A percentile compares a stretch with the other conserved stretches of the same genome.
phyloP scores from a whole-genome alignment of 2,113 vertebrate species.

The Embiotoca jacksoni region DNA sequence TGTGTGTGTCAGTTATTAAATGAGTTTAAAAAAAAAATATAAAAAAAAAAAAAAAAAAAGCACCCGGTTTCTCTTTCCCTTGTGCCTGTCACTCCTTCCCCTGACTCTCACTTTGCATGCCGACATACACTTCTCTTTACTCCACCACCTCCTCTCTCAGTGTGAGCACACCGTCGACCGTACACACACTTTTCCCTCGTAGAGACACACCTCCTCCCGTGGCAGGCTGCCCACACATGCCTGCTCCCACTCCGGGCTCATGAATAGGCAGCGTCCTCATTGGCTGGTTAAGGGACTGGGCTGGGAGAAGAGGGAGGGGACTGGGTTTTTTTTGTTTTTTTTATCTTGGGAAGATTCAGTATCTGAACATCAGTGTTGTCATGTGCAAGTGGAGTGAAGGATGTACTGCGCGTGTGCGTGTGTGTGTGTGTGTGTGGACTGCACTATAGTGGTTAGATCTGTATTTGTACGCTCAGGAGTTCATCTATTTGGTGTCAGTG shows the following conservation, averaged over 20 bases:
- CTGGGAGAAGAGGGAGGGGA: constrained; percentile 82
- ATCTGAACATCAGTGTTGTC: constrained; percentile 75
- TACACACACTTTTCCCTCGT: constrained; percentile 76
- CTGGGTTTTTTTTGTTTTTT: constrained; percentile 1
- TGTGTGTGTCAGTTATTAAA: constrained; percentile 44
- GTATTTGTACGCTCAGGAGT: constrained; percentile 12
- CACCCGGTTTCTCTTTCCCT: constrained; percentile 55
- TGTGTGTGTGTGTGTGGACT: neutral
- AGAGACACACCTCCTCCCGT: constrained; percentile 87
- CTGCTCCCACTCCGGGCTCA: constrained; percentile 92
- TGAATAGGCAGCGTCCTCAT: constrained; percentile 92
- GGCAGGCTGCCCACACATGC: constrained; percentile 93
- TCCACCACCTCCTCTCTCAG: constrained; percentile 67
- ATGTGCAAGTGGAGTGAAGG: constrained; percentile 14
- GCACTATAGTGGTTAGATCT: neutral
- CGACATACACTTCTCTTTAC: constrained; percentile 51
- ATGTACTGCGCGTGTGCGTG: constrained; percentile 63
- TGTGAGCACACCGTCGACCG: constrained; percentile 64
- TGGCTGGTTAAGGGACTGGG: constrained; percentile 91
- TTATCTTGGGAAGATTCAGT: constrained; percentile 54
- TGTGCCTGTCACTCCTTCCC: constrained; percentile 61
- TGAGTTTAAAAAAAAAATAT: constrained; percentile 29
- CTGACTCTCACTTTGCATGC: constrained; percentile 64
- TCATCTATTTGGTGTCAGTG: neutral
- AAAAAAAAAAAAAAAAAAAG: neutral